Evolutionary conservation across 2,797 vertebrate genomes (phyloP).

Genomic region (Coregonus suidteri): DNA sequence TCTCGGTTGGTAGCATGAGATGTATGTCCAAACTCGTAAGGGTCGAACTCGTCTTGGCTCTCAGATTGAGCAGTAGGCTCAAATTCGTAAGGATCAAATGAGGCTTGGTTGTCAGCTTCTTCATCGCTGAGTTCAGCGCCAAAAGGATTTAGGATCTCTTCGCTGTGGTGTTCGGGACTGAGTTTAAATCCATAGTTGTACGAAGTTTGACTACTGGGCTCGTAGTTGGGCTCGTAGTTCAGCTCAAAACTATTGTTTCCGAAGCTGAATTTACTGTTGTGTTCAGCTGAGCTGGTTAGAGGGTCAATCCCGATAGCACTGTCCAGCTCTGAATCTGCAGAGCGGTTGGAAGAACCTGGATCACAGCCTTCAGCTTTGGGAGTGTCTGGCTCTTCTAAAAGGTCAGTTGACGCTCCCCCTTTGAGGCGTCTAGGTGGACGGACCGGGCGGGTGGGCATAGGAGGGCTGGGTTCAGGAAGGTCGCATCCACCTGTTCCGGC

Average conservation of each 20-base stretch:
- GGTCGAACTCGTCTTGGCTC: not conserved
- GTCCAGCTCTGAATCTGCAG: slow-evolving; percentile 16
- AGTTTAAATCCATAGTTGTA: slow-evolving; percentile 76
- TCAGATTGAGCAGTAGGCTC: slow-evolving; percentile 26
- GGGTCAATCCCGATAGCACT: slow-evolving; percentile 19
- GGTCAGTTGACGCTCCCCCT: slow-evolving; percentile 3
- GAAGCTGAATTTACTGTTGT: slow-evolving; percentile 48
- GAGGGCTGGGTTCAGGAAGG: not conserved
- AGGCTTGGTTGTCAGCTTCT: not conserved
- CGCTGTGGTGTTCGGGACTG: slow-evolving; percentile 70
- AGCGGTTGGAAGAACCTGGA: slow-evolving; percentile 1
- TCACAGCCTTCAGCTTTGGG: not conserved
- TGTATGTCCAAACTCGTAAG: slow-evolving; percentile 45
- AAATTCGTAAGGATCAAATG: slow-evolving; percentile 32
- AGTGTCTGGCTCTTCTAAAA: not conserved
- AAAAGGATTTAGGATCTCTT: slow-evolving; percentile 36
- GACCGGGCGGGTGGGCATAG: not conserved
- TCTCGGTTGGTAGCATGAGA: slow-evolving; percentile 37
- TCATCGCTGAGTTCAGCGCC: slow-evolving; percentile 22
- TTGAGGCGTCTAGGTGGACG: not conserved
- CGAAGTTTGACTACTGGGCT: slow-evolving; percentile 56
- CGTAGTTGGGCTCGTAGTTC: slow-evolving; percentile 40
- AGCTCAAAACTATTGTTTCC: slow-evolving; percentile 52
- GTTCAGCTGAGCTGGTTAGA: slow-evolving; percentile 30
- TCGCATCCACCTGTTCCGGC: not conserved